phyloP scores from a whole-genome alignment of 2,888 invertebrate species.

The Rhagophthalmus giganteus region DNA sequence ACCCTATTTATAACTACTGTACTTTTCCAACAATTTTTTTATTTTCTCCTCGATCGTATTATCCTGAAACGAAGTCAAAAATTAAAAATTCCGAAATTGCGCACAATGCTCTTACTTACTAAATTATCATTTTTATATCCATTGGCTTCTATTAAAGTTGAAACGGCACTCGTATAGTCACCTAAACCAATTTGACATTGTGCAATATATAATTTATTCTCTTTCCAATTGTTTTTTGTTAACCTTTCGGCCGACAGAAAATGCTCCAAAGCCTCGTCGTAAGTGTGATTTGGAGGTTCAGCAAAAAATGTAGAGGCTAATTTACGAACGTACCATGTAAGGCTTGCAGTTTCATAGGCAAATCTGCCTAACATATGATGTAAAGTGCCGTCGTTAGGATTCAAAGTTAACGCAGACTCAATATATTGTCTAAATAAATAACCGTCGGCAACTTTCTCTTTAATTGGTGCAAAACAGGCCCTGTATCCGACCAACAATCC shows the following conservation, averaged over 20 bases:
- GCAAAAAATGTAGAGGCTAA: slow-evolving; percentile 67
- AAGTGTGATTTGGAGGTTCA: slow-evolving; percentile 64
- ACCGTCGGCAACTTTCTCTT: slow-evolving; percentile 69
- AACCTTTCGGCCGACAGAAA: slow-evolving; percentile 61
- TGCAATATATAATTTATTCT: slow-evolving; percentile 61
- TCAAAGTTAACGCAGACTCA: slow-evolving; percentile 63
- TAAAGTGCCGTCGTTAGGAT: slow-evolving; percentile 64
- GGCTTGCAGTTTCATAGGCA: slow-evolving; percentile 62
- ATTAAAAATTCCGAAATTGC: neutral
- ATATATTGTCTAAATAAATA: slow-evolving; percentile 69
- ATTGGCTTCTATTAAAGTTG: slow-evolving; percentile 55
- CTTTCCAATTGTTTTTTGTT: slow-evolving; percentile 59
- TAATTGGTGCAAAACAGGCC: slow-evolving; percentile 62
- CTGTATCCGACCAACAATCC: slow-evolving; percentile 68
- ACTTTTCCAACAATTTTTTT: slow-evolving; percentile 43
- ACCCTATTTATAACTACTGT: slow-evolving; percentile 45
- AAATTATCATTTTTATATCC: slow-evolving; percentile 26
- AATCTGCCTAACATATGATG: slow-evolving; percentile 73
- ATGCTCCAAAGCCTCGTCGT: slow-evolving; percentile 63
- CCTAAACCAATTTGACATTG: slow-evolving; percentile 61
- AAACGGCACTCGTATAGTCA: slow-evolving; percentile 57
- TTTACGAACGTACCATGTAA: slow-evolving; percentile 62
- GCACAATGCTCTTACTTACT: slow-evolving; percentile 4
- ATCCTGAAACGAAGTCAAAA: slow-evolving; percentile 42
- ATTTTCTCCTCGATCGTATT: slow-evolving; percentile 46